phyloP scores from a whole-genome alignment of 2,797 vertebrate species.

The Streptopelia turtur region DNA sequence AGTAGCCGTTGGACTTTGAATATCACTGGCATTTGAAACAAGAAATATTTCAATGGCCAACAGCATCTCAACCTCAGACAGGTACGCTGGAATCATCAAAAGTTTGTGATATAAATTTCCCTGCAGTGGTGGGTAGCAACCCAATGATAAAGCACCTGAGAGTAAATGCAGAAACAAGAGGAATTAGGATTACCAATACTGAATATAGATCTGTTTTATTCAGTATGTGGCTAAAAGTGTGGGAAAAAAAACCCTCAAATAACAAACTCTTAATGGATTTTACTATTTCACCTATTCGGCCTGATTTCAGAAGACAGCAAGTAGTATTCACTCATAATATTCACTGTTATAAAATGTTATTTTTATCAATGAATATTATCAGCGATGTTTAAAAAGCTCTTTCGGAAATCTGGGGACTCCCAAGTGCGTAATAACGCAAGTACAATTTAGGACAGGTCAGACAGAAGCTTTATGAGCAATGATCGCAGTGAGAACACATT shows the following conservation, averaged over 20 bases:
- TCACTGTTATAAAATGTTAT: not conserved
- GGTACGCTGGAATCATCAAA: conserved; percentile 82
- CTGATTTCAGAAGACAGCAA: not conserved
- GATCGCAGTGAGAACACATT: not conserved
- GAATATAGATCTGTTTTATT: not conserved
- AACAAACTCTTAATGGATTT: not conserved
- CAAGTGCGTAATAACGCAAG: not conserved
- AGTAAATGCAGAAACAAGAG: not conserved
- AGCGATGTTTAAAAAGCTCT: not conserved
- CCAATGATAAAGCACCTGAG: conserved; percentile 85
- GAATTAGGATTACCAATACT: not conserved
- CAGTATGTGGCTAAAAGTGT: not conserved
- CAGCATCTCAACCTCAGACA: conserved; percentile 92
- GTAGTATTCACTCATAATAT: not conserved
- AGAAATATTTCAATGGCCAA: conserved; percentile 91
- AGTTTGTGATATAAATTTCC: conserved; percentile 78
- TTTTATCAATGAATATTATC: not conserved
- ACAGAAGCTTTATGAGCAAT: not conserved
- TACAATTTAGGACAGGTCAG: not conserved
- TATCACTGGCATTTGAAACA: conserved; percentile 81
- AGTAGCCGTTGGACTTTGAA: conserved; percentile 65
- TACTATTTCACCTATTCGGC: not conserved
- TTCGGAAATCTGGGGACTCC: not conserved
- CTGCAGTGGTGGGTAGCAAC: conserved; percentile 85
- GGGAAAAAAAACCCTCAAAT: not conserved